Conservation (phyloP, 2,113 vertebrate genomes). For the Bos taurus region DNA sequence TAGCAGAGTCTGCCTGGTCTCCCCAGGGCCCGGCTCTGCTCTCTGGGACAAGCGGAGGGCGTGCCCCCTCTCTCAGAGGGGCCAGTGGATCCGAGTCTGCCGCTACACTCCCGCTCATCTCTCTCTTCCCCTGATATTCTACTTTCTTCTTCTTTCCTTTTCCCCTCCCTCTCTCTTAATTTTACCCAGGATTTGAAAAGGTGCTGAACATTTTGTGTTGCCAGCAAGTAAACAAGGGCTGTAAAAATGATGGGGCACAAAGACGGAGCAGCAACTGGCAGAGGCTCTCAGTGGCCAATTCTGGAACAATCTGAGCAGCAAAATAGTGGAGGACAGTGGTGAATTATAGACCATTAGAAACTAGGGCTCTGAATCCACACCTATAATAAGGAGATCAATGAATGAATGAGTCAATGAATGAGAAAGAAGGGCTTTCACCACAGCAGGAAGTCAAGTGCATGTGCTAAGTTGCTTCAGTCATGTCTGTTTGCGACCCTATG, state of each 20-base stretch:
- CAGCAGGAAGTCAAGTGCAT: background rate
- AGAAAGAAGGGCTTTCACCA: background rate
- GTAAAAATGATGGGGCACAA: background rate
- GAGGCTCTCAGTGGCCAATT: background rate
- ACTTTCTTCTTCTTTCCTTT: background rate
- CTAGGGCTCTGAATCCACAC: background rate
- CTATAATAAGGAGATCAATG: background rate
- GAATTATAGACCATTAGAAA: background rate
- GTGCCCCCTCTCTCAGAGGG: background rate
- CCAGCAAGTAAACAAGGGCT: background rate
- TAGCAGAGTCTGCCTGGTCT: fast-evolving
- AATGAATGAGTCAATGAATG: background rate
- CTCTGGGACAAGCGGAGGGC: fast-evolving
- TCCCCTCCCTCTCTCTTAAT: background rate
- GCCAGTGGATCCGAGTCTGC: background rate
- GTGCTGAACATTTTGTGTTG: background rate
- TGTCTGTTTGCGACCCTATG: background rate
- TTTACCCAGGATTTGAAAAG: background rate
- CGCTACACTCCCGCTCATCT: fast-evolving
- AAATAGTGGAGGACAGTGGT: background rate
- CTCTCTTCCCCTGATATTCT: background rate
- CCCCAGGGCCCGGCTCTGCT: fast-evolving
- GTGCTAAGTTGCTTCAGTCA: background rate
- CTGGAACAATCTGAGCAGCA: background rate
- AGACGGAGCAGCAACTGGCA: background rate